These are phyloP conservation scores for Ptychodera flava DNA, from an alignment of 35 echinoderm and acorn worm species.

Conservation along the genomic window DNA sequence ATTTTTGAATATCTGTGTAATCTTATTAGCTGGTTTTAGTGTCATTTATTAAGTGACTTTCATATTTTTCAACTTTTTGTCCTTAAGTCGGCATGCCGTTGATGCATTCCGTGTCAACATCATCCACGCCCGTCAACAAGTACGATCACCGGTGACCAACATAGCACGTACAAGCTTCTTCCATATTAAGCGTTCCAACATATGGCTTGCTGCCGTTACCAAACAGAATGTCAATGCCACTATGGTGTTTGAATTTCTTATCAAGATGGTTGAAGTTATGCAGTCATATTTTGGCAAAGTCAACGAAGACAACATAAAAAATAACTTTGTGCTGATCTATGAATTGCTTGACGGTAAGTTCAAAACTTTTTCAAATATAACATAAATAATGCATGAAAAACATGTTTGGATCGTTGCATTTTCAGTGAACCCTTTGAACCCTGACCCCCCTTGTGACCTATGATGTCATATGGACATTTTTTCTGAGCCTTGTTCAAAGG, in stretches of 20 bases:
- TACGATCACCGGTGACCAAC: conserved; percentile 95
- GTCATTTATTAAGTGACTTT: no score
- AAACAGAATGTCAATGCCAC: conserved; percentile 97
- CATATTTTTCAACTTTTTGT: no score
- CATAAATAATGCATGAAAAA: no score
- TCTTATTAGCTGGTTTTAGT: no score
- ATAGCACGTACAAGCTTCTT: conserved; percentile 96
- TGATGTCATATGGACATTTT: no score
- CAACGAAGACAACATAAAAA: conserved; percentile 98
- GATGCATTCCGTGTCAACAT: conserved; percentile 97
- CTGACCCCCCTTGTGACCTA: no score
- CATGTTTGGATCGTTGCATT: no score
- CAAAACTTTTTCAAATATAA: no score
- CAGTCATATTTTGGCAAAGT: conserved; percentile 96
- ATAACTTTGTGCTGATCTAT: conserved; percentile 99
- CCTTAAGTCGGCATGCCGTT: conserved; percentile 92
- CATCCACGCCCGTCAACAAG: conserved; percentile 95
- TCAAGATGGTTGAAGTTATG: conserved; percentile 85
- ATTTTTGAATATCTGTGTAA: no score
- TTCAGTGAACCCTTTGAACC: no score
- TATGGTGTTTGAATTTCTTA: conserved; percentile 99
- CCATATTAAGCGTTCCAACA: conserved; percentile 96
- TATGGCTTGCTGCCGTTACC: conserved; percentile 94
- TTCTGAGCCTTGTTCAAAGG: no score
- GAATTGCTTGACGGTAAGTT: conserved; percentile 91